Evolutionary conservation across 2,797 vertebrate genomes (phyloP).

Genomic region (Poeciliopsis presidionis): DNA sequence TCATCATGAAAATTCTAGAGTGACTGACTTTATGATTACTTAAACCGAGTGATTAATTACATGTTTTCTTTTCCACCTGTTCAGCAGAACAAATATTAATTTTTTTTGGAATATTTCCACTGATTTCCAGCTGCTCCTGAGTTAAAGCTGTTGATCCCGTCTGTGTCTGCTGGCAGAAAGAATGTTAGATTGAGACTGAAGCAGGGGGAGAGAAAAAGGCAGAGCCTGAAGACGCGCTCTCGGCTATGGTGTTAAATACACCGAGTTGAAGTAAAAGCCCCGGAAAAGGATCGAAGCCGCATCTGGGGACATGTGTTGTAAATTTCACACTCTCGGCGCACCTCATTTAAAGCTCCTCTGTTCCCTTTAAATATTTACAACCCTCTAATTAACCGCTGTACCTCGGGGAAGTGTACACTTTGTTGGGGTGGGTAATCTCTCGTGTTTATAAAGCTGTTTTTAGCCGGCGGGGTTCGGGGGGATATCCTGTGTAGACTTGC

Average conservation of each 20-base stretch:
- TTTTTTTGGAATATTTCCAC: neutral
- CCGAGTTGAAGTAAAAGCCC: conserved; percentile 24
- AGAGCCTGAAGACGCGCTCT: conserved; percentile 43
- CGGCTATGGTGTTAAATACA: conserved; percentile 35
- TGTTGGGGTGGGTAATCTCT: conserved; percentile 20
- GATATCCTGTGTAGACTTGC: conserved; percentile 12
- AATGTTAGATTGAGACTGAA: conserved; percentile 58
- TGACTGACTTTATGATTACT: neutral
- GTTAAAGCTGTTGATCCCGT: conserved; percentile 39
- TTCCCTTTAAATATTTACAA: conserved; percentile 31
- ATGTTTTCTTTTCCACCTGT: neutral
- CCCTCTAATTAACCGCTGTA: conserved; percentile 36
- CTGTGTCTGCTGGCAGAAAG: conserved; percentile 49
- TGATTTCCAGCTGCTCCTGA: conserved; percentile 22
- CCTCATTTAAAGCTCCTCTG: conserved; percentile 25
- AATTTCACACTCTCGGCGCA: conserved; percentile 27
- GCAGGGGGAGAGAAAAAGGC: conserved; percentile 34
- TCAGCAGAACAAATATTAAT: neutral
- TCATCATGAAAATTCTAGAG: neutral
- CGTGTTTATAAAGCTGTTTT: conserved; percentile 35
- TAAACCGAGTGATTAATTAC: neutral
- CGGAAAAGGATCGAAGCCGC: conserved; percentile 26
- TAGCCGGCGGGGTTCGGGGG: neutral
- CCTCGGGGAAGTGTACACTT: conserved; percentile 29
- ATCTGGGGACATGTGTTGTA: conserved; percentile 11